These are phyloP conservation scores for Perca flavescens DNA, from an alignment of 2,113 vertebrate genomes.

Conservation along the genomic window DNA sequence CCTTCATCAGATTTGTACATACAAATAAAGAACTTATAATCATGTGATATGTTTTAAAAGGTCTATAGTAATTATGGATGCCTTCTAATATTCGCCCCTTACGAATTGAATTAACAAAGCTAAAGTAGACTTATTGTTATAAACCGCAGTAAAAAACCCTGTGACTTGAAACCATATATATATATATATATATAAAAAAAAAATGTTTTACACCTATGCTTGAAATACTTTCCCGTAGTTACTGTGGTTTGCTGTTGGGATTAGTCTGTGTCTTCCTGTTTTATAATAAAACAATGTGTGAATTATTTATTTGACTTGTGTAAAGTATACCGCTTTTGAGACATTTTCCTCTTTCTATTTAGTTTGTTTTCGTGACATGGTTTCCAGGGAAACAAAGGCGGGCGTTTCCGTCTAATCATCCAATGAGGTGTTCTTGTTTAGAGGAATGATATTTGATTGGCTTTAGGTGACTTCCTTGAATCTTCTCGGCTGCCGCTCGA, in stretches of 20 bases:
- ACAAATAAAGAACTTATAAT: constrained; percentile 65
- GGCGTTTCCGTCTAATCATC: constrained; percentile 47
- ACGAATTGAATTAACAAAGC: constrained; percentile 5
- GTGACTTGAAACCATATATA: constrained; percentile 9
- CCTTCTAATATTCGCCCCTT: constrained; percentile 25
- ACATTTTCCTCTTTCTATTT: background rate
- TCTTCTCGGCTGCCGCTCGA: background rate
- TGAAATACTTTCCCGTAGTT: constrained; percentile 7
- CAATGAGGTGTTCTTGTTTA: constrained; percentile 45
- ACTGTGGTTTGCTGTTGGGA: constrained; percentile 6
- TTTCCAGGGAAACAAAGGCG: constrained; percentile 39
- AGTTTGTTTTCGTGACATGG: background rate
- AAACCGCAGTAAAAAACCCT: constrained; percentile 8
- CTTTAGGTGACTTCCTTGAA: constrained; percentile 16
- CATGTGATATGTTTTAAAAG: constrained; percentile 47
- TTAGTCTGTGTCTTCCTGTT: constrained; percentile 27
- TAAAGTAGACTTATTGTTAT: constrained; percentile 16
- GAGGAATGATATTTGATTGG: constrained; percentile 71
- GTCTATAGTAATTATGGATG: constrained; percentile 22
- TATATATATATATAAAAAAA: too few relatives aligned
- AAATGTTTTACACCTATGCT: background rate
- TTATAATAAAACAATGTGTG: constrained; percentile 35
- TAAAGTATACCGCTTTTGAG: background rate
- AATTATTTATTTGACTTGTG: constrained; percentile 4
- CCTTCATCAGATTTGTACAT: constrained; percentile 71